Conservation (phyloP, 2,113 vertebrate species). For the Ahaetulla prasina region DNA sequence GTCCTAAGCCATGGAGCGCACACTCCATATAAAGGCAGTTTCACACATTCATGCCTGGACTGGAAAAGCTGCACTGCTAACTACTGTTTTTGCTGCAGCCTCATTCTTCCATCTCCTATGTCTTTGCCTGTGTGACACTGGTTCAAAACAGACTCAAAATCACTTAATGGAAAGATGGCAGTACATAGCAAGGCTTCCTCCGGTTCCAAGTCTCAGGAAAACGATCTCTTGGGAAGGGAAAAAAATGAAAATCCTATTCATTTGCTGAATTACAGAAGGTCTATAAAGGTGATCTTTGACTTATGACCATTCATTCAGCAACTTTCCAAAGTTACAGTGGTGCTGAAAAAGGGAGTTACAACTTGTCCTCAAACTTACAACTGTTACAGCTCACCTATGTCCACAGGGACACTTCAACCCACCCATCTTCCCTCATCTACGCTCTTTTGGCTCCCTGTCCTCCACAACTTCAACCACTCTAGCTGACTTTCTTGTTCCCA, state of each 20-base stretch:
- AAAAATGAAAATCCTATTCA: neutral
- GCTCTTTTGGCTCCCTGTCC: neutral
- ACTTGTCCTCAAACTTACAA: neutral
- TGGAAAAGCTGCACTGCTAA: neutral
- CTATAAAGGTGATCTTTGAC: neutral
- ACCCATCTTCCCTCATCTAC: neutral
- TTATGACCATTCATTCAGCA: neutral
- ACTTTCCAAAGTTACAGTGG: neutral
- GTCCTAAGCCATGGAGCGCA: no score
- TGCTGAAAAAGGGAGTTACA: neutral
- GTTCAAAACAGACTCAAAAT: neutral
- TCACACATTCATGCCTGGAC: neutral
- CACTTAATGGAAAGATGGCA: neutral
- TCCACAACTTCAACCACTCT: no score
- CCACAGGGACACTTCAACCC: neutral
- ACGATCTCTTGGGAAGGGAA: neutral
- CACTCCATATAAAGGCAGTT: neutral
- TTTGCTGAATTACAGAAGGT: neutral
- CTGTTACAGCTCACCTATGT: neutral
- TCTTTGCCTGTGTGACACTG: neutral
- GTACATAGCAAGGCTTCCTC: neutral
- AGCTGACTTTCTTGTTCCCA: neutral
- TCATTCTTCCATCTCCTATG: neutral
- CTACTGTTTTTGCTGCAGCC: neutral
- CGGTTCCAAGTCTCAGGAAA: neutral